Percentiles rank a stretch among this genome's conserved stretches.
These are phyloP conservation scores for Zoanthus gigantus DNA, from an alignment of 92 coral and sea anemone genomes.

Conservation along the genomic window DNA sequence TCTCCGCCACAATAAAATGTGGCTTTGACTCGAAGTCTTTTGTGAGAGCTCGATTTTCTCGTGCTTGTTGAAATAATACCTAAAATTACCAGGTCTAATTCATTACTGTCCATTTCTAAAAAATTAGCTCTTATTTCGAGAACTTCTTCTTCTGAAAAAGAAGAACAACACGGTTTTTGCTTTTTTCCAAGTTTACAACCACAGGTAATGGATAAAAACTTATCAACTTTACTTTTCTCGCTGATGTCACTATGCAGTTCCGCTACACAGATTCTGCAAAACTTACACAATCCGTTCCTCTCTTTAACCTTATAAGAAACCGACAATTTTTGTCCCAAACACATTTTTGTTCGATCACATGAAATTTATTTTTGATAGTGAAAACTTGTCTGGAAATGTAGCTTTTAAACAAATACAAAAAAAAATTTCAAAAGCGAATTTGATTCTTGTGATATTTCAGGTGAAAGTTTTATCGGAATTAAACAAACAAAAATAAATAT, in stretches of 20 bases:
- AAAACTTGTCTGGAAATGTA: too few species aligned
- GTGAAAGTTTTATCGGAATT: too few species aligned
- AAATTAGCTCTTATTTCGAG: background rate
- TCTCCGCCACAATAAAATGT: background rate
- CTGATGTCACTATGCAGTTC: background rate
- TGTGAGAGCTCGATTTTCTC: background rate
- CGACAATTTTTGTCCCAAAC: too few species aligned
- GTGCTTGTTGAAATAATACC: background rate
- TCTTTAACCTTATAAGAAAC: too few species aligned
- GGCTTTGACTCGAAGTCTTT: background rate
- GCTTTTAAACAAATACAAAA: too few species aligned
- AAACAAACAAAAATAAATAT: too few species aligned
- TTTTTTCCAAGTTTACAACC: constrained; percentile 5
- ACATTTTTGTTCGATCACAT: too few species aligned
- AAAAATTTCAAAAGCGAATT: too few species aligned
- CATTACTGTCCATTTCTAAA: background rate
- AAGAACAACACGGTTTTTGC: constrained; percentile 11
- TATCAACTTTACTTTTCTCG: constrained; percentile 15
- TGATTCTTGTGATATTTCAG: too few species aligned
- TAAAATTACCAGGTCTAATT: constrained; percentile 2
- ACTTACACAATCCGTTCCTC: too few species aligned
- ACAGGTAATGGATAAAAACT: constrained; percentile 8
- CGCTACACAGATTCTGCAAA: too few species aligned
- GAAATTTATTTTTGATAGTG: too few species aligned
- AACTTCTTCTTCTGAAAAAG: background rate